Percentiles rank a stretch among this genome's conserved stretches.
Evolutionary conservation across 2,888 invertebrate species (phyloP).

Genomic region (Seira musarum): DNA sequence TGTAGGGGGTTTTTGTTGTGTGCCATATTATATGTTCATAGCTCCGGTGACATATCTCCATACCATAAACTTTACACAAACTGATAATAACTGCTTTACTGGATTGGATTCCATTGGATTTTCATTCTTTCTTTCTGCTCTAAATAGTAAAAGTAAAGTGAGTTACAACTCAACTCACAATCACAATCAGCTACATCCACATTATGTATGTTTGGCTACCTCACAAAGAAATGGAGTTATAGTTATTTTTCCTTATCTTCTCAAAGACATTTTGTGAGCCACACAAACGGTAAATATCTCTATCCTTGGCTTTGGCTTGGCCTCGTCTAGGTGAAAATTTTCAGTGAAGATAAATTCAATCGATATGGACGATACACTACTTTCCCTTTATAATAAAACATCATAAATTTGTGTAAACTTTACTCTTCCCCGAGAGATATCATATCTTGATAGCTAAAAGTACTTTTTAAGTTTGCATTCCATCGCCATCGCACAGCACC

Average conservation of each 20-base stretch:
- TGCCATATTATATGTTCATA: too few relatives aligned
- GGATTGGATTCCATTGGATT: too few relatives aligned
- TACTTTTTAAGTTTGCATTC: slow-evolving; percentile 52
- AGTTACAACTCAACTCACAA: too few relatives aligned
- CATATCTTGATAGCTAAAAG: slow-evolving; percentile 56
- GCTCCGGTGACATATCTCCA: slow-evolving; percentile 52
- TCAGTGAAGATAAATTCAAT: too few relatives aligned
- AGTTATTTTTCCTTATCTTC: background rate
- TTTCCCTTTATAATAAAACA: slow-evolving; percentile 52
- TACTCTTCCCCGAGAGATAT: slow-evolving; percentile 50
- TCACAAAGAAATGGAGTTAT: background rate
- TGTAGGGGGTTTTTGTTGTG: slow-evolving; percentile 31
- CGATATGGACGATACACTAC: slow-evolving; percentile 53
- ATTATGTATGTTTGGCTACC: slow-evolving; percentile 47
- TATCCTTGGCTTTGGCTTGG: too few relatives aligned
- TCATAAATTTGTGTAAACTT: slow-evolving; percentile 58
- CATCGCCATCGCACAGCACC: too few relatives aligned
- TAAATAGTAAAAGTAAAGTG: too few relatives aligned
- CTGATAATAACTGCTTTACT: slow-evolving; percentile 43
- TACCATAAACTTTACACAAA: slow-evolving; percentile 54
- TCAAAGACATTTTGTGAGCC: background rate
- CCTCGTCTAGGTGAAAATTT: too few relatives aligned
- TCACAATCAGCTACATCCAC: too few relatives aligned
- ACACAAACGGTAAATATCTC: background rate
- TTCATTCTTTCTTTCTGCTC: too few relatives aligned